A percentile compares a stretch with the other conserved stretches of the same genome.
These are phyloP conservation scores for Rana temporaria DNA, from an alignment of 2,113 vertebrate species.

Conservation along the genomic window DNA sequence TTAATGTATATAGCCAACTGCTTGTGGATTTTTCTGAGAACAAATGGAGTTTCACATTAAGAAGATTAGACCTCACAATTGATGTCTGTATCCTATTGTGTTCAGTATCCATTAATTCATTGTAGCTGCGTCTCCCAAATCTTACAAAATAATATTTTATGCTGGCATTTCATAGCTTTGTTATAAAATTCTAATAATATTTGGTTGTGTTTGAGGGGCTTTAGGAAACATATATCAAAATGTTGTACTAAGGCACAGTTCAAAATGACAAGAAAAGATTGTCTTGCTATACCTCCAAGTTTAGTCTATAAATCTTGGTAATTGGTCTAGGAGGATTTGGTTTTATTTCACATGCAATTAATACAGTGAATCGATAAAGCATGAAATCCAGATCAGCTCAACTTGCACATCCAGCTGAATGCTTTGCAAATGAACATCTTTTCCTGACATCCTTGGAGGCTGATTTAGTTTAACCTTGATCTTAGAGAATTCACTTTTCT, in stretches of 20 bases:
- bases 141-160: no score
- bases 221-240: neutral
- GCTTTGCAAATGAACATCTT: conserved; percentile 40
- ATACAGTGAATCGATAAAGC: conserved; percentile 43
- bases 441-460: conserved; percentile 42
- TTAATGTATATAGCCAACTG: no score
- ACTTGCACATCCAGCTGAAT: conserved; percentile 27
- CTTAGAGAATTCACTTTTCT: conserved; percentile 22
- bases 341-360: conserved; percentile 48
- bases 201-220: neutral
- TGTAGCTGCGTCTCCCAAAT: no score
- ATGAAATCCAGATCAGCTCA: conserved; percentile 44
- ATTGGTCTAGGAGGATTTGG: conserved; percentile 27
- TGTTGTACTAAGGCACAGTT: neutral
- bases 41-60: no score
- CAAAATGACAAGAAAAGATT: neutral
- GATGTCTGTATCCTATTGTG: no score
- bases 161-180: neutral
- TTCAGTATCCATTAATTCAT: no score
- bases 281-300: neutral
- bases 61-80: no score
- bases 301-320: conserved; percentile 33
- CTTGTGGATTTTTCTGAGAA: no score
- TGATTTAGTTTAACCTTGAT: conserved; percentile 32
- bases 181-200: neutral